Base-by-base conservation (phyloP, 2,113 vertebrate species). In the Enhydra lutris region DNA sequence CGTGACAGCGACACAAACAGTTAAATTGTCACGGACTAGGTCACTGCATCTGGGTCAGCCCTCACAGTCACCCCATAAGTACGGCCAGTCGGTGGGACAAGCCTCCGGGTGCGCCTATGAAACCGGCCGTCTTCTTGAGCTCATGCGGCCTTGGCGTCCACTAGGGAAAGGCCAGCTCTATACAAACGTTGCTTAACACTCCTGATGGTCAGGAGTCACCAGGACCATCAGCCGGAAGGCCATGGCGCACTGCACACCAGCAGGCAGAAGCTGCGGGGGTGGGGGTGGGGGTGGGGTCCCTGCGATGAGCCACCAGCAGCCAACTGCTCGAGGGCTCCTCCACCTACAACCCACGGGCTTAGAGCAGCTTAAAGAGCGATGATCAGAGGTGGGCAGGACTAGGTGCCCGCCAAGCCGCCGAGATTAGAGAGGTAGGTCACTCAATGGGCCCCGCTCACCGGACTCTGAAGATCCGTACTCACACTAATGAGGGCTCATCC, bases 201-300 rank as follows among this genome's bases (percentile, higher is more conserved):
- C 55, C 18, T 39, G 39, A 39, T 39, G 39, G 39, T 39, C 1
- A 39, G 91, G 52, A 85, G 34, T 67, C 34, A 73, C 31, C 26
- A 0, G 8, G 14, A 29, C 15, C 18, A 24, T 0, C 1, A 47
- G 74, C n/a, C 42, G 81, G 71, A 80, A 76, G 67, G 65, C 29
- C 13, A 34, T 0, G 2, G 61, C 3, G 9, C 67, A 15, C 26
- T 8, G 31, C 69, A 11, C 0, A 1, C 17, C 31, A 10, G 47
- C 18, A 10, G 55, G 39, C 0, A 14, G 89, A 78, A 76, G 63
- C 57, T 8, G 21, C 21, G 18, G 8, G 59, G 9, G 57, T 18
- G 8, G 8, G 59, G 24, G 9, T 23, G 21, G 21, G 57, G 57
- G 47, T 47, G 45, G 50, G 7, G 24, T 61, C 1, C 24, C 61